Evolutionary conservation across 2,113 vertebrate species (phyloP).

Genomic region (zebrafish (Danio rerio)): GRCz12tu NC_133199.1:34501001-34501500

Average conservation of each 20-base stretch:
- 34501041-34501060: constrained; percentile 40
- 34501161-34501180: constrained; percentile 76
- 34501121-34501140: constrained; percentile 71
- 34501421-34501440: constrained; percentile 33
- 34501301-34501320: constrained; percentile 61
- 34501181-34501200: constrained; percentile 79
- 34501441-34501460: constrained; percentile 23
- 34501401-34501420: constrained; percentile 44
- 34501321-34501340: constrained; percentile 65
- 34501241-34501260: constrained; percentile 66
- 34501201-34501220: constrained; percentile 70
- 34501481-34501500: neutral
- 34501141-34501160: constrained; percentile 71
- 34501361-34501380: constrained; percentile 54
- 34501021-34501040: constrained; percentile 58
- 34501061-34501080: constrained; percentile 56
- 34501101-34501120: constrained; percentile 69
- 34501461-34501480: constrained; percentile 27
- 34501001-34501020: constrained; percentile 53
- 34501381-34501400: constrained; percentile 47
- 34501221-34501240: constrained; percentile 74
- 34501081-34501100: constrained; percentile 66
- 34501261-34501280: constrained; percentile 64
- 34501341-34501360: constrained; percentile 65
- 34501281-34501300: constrained; percentile 57